Conservation (phyloP, 2,113 vertebrate species). For the Laticauda laticaudata region DNA sequence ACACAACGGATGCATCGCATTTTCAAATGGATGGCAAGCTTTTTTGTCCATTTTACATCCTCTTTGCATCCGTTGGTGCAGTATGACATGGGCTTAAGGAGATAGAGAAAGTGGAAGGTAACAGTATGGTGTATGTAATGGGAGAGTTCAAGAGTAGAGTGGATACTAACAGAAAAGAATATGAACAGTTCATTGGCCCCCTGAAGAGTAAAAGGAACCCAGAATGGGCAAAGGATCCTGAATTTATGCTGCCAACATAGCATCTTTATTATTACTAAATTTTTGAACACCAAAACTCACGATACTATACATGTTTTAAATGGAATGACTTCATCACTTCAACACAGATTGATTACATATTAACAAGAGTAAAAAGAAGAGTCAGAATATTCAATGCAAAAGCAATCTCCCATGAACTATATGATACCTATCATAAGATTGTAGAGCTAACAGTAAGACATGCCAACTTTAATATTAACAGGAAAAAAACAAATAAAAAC, state of each 20-base stretch:
- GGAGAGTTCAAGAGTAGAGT: not conserved
- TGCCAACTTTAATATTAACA: not conserved
- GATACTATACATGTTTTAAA: not conserved
- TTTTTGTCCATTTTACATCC: no score
- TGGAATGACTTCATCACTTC: not conserved
- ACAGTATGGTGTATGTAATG: not conserved
- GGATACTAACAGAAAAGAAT: not conserved
- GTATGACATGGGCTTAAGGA: not conserved
- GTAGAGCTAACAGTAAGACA: not conserved
- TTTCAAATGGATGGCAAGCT: no score
- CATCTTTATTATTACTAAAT: not conserved
- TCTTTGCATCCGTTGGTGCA: no score
- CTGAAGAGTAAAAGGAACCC: not conserved
- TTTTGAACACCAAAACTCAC: not conserved
- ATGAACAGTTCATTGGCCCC: not conserved
- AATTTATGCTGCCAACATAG: not conserved
- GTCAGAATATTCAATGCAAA: not conserved
- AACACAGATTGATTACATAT: not conserved
- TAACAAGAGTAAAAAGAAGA: not conserved
- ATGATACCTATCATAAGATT: not conserved
- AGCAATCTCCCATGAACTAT: not conserved
- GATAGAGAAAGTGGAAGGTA: not conserved
- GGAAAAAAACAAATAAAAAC: not conserved
- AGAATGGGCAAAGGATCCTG: not conserved
- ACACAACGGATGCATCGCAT: no score